These are phyloP conservation scores for Augiades crinisus DNA, from an alignment of 2,888 invertebrate species.

Conservation along the genomic window DNA sequence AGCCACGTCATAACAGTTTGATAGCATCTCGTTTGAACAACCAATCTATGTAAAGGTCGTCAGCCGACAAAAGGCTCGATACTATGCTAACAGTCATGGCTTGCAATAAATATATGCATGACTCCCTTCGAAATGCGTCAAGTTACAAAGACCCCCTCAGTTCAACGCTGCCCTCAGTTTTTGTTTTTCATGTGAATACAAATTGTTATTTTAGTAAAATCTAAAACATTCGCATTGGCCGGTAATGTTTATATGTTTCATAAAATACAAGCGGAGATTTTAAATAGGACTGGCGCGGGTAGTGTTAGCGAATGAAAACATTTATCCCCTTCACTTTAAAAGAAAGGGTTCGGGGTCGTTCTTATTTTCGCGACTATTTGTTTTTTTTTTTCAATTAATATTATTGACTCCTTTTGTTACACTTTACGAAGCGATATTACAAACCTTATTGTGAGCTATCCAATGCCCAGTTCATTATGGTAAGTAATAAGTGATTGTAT, in stretches of 20 bases:
- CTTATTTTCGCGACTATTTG: too few species aligned
- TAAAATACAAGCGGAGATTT: background rate
- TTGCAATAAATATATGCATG: background rate
- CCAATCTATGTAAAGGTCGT: conserved; percentile 15
- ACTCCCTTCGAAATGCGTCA: background rate
- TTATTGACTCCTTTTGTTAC: background rate
- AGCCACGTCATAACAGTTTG: conserved; percentile 19
- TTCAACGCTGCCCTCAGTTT: background rate
- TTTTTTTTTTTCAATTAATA: background rate
- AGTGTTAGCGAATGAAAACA: background rate
- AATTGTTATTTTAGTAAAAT: conserved; percentile 12
- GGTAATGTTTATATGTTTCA: background rate
- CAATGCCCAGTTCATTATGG: background rate
- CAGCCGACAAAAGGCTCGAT: conserved; percentile 5
- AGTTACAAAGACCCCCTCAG: background rate
- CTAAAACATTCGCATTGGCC: conserved; percentile 2
- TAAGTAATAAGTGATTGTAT: background rate
- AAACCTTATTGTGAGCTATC: background rate
- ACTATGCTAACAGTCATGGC: background rate
- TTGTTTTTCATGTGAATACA: conserved; percentile 6
- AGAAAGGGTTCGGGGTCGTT: background rate
- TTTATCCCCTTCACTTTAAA: background rate
- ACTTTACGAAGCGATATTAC: background rate
- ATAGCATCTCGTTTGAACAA: conserved; percentile 15
- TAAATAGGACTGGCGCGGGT: background rate